Conservation (phyloP, 2,888 invertebrate genomes). For the Mimas tiliae region DNA sequence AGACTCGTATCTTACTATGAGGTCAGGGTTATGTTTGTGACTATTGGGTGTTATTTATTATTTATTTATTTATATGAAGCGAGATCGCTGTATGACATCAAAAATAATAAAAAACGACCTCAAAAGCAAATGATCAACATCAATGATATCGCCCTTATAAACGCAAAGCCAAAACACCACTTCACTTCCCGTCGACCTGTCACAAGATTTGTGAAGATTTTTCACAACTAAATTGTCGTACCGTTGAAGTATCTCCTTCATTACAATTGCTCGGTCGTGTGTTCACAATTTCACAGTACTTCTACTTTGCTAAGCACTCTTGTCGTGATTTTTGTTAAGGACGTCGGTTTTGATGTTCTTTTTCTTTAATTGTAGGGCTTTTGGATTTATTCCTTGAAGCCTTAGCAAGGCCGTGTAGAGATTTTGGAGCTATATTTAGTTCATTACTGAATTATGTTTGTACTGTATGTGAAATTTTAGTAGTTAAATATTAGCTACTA, state of each 20-base stretch:
- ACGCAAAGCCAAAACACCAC: neutral
- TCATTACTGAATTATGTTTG: neutral
- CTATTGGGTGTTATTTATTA: too few species aligned
- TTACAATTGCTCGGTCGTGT: conserved; percentile 15
- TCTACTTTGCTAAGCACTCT: neutral
- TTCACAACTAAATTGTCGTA: conserved; percentile 7
- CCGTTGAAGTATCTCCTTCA: neutral
- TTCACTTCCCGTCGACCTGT: conserved; percentile 1
- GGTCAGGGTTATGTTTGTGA: too few species aligned
- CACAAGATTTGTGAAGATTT: neutral
- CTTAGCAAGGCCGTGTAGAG: neutral
- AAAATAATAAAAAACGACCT: neutral
- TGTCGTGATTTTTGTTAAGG: neutral
- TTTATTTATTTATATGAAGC: too few species aligned
- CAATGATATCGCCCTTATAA: neutral
- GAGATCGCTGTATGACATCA: neutral
- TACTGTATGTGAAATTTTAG: neutral
- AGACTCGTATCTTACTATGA: too few species aligned
- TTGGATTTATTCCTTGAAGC: neutral
- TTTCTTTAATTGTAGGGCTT: conserved; percentile 2
- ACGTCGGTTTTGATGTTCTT: conserved; percentile 7
- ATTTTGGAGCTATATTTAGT: neutral
- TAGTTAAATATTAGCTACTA: too few species aligned
- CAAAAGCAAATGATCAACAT: neutral
- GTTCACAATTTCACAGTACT: conserved; percentile 10